A percentile compares a stretch with the other conserved stretches of the same genome.
phyloP scores from a whole-genome alignment of 2,797 vertebrate species.

The Antennarius maculatus region DNA sequence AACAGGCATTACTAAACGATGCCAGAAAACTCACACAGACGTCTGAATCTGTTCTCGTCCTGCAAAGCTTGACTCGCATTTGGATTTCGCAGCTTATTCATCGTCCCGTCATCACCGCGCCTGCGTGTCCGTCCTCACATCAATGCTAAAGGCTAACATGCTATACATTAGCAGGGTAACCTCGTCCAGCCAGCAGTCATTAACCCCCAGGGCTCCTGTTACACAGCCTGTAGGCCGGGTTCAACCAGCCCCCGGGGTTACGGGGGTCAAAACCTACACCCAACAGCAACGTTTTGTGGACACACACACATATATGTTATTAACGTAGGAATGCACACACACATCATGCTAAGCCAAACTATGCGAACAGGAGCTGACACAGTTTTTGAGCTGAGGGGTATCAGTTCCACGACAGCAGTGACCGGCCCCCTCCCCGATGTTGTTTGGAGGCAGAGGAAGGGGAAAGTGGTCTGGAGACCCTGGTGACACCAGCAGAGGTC shows the following conservation, averaged over 20 bases:
- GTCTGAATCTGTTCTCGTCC: too few species aligned
- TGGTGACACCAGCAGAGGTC: slow-evolving; percentile 58
- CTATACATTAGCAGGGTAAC: slow-evolving; percentile 68
- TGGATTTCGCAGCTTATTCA: slow-evolving; percentile 32
- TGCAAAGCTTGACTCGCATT: slow-evolving; percentile 40
- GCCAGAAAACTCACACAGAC: too few species aligned
- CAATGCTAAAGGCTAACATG: slow-evolving; percentile 60
- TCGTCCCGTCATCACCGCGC: slow-evolving; percentile 2
- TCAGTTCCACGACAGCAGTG: slow-evolving; percentile 45
- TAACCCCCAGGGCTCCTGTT: slow-evolving; percentile 64
- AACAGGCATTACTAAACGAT: neutral
- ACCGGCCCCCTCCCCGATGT: slow-evolving; percentile 38
- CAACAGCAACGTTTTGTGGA: slow-evolving; percentile 25
- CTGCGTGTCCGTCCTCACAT: slow-evolving; percentile 61
- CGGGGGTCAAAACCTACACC: slow-evolving; percentile 23
- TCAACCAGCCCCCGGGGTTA: slow-evolving; percentile 58
- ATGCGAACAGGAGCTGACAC: slow-evolving; percentile 45
- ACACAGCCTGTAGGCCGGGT: slow-evolving; percentile 48
- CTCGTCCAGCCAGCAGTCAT: slow-evolving; percentile 57
- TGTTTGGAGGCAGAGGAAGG: slow-evolving; percentile 29
- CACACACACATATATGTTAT: slow-evolving; percentile 2
- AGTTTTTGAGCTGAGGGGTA: slow-evolving; percentile 33
- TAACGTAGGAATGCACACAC: slow-evolving; percentile 30
- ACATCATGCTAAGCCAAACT: slow-evolving; percentile 16
- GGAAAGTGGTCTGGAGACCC: slow-evolving; percentile 43